Percentiles rank a stretch among this genome's conserved stretches.
Conservation (phyloP, 2,797 vertebrate genomes). For the Xiphophorus birchmanni region DNA sequence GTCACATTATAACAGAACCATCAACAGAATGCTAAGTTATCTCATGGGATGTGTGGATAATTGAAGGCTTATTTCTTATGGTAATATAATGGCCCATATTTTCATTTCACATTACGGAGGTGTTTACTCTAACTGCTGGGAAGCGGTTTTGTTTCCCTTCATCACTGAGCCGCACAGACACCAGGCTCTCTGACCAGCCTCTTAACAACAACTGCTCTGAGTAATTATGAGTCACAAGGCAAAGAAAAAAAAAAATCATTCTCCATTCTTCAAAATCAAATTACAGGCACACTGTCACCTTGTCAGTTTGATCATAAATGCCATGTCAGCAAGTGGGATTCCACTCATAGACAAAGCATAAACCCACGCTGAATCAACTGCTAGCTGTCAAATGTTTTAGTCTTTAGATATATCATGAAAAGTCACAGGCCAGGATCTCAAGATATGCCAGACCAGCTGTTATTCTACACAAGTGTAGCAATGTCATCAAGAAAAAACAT, state of each 20-base stretch:
- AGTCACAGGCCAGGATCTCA: neutral
- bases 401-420: neutral
- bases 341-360: neutral
- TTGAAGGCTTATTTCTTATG: conserved; percentile 20
- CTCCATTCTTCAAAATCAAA: neutral
- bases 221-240: conserved; percentile 19
- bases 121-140: conserved; percentile 20
- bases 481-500: neutral
- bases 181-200: conserved; percentile 8
- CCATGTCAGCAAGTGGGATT: neutral
- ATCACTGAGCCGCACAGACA: neutral
- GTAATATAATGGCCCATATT: conserved; percentile 30
- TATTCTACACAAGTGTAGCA: neutral
- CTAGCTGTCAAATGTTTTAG: neutral
- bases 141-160: conserved; percentile 18
- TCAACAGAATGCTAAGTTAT: conserved; percentile 27
- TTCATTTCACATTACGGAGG: conserved; percentile 14
- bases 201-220: conserved; percentile 15
- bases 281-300: neutral
- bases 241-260: neutral
- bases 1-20: conserved; percentile 2
- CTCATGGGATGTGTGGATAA: conserved; percentile 27
- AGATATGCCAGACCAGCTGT: neutral
- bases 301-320: conserved; percentile 7
- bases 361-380: neutral